Conservation (phyloP, 2,113 vertebrate species). For the Lepisosteus osseus region DNA sequence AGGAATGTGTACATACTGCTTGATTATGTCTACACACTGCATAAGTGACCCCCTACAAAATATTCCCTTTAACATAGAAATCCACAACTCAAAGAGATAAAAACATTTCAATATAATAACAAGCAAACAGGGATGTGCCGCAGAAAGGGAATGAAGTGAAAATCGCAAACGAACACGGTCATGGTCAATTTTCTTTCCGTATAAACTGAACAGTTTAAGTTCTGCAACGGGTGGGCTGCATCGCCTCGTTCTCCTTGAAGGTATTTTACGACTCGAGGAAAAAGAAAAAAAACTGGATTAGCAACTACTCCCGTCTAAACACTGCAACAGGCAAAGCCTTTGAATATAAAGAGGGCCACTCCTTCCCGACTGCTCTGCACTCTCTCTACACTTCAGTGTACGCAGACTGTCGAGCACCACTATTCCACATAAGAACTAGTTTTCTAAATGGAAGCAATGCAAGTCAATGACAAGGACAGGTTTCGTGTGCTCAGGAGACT, state of each 20-base stretch:
- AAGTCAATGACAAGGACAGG: slow-evolving; percentile 3
- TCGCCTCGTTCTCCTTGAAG: neutral
- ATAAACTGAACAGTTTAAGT: slow-evolving; percentile 23
- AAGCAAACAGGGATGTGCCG: slow-evolving; percentile 22
- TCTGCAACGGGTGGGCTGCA: slow-evolving; percentile 21
- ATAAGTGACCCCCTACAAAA: slow-evolving; percentile 1
- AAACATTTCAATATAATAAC: slow-evolving; percentile 2
- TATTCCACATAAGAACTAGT: neutral
- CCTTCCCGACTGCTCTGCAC: slow-evolving; percentile 1
- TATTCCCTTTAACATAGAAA: slow-evolving; percentile 24
- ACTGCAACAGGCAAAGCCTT: slow-evolving; percentile 11
- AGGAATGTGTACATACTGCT: slow-evolving; percentile 3
- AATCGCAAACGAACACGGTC: slow-evolving; percentile 14
- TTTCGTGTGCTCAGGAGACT: neutral
- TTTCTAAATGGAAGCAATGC: neutral
- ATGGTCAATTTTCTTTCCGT: slow-evolving; percentile 12
- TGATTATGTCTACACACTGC: neutral
- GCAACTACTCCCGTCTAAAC: neutral
- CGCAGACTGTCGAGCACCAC: neutral
- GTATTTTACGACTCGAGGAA: too few species aligned
- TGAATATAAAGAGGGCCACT: neutral
- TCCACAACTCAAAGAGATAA: slow-evolving; percentile 6
- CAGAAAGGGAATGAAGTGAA: slow-evolving; percentile 22
- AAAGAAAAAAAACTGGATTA: too few species aligned
- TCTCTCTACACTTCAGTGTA: slow-evolving; percentile 12